Conservation (phyloP, 2,888 invertebrate species). For the Xestoiulus laeticollis region DNA sequence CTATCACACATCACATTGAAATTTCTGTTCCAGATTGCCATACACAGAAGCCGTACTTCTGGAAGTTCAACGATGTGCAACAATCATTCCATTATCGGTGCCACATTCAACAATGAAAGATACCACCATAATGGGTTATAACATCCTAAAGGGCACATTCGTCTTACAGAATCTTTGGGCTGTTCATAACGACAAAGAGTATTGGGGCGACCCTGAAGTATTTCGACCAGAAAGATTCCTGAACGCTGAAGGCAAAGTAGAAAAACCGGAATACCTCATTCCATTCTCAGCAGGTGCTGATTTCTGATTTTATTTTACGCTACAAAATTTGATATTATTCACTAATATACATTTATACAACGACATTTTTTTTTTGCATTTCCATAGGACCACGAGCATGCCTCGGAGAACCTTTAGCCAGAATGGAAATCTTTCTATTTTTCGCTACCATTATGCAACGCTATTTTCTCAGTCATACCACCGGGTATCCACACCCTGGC, state of each 20-base stretch:
- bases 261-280: background rate
- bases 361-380: too few relatives aligned
- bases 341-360: background rate
- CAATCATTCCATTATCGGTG: background rate
- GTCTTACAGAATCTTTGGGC: background rate
- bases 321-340: background rate
- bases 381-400: background rate
- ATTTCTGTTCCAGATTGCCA: background rate
- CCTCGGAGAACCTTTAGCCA: constrained; percentile 8
- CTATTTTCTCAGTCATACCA: background rate
- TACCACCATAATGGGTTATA: background rate
- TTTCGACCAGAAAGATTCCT: constrained; percentile 48
- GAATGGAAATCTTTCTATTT: background rate
- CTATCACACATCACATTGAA: too few relatives aligned
- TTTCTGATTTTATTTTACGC: background rate
- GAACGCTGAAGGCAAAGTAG: background rate
- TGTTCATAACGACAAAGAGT: constrained; percentile 36
- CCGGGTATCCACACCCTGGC: background rate
- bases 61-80: constrained; percentile 9
- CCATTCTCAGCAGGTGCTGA: constrained; percentile 35
- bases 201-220: constrained; percentile 32
- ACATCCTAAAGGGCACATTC: background rate
- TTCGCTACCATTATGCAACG: constrained; percentile 34
- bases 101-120: constrained; percentile 32
- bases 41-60: constrained; percentile 9